Percentiles rank a stretch among this genome's conserved stretches.
These are phyloP conservation scores for Archocentrus centrarchus DNA, from an alignment of 2,113 vertebrate species.

Conservation along the genomic window DNA sequence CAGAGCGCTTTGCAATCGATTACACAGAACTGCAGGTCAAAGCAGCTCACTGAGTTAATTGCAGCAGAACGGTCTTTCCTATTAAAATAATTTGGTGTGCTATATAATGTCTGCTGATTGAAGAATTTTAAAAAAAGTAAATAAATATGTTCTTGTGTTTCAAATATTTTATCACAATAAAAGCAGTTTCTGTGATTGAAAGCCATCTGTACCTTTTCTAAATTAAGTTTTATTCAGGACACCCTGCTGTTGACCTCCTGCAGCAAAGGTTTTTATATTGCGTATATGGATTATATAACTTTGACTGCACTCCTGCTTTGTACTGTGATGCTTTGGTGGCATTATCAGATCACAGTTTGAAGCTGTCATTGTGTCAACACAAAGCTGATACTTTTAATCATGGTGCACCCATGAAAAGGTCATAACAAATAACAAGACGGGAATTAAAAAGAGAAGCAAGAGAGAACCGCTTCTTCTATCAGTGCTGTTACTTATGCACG, in stretches of 20 bases:
- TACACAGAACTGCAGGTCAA: slow-evolving; percentile 34
- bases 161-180: not conserved
- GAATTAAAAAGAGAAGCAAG: not conserved
- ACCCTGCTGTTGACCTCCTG: slow-evolving; percentile 24
- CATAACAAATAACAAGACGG: not conserved
- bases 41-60: slow-evolving; percentile 32
- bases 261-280: slow-evolving; percentile 36
- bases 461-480: not conserved
- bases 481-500: not conserved
- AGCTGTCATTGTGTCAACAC: slow-evolving; percentile 6
- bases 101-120: not conserved
- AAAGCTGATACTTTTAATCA: not conserved
- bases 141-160: not conserved
- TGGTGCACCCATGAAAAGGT: not conserved
- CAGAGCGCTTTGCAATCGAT: slow-evolving; percentile 23
- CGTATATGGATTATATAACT: slow-evolving; percentile 5
- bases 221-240: slow-evolving; percentile 34
- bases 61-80: not conserved
- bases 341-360: not conserved
- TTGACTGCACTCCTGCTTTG: not conserved
- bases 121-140: not conserved
- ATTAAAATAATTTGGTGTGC: not conserved
- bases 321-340: not conserved
- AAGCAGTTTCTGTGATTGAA: not conserved
- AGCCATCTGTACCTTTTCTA: slow-evolving; percentile 2